Percentiles rank a stretch among this genome's conserved stretches.
phyloP scores from a whole-genome alignment of 2,888 invertebrate species.

The Papilio gigon region DNA sequence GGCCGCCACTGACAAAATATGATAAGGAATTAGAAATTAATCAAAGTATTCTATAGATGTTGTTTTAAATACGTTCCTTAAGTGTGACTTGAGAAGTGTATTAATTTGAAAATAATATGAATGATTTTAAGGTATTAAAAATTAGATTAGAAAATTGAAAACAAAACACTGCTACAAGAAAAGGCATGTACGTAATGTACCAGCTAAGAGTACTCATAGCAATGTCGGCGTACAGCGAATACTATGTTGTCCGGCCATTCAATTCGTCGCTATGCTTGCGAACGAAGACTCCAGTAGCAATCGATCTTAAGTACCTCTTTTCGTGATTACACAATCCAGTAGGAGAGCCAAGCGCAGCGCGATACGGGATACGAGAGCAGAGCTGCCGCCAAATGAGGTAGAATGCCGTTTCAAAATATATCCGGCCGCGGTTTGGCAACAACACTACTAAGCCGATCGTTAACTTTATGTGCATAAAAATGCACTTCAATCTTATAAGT shows the following conservation, averaged over 20 bases:
- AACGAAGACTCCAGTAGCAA: constrained; percentile 34
- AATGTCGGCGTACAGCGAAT: neutral
- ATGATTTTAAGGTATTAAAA: too few relatives aligned
- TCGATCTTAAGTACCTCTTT: constrained; percentile 40
- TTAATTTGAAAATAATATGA: too few relatives aligned
- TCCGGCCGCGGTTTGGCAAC: constrained; percentile 38
- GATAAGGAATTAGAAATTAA: constrained; percentile 14
- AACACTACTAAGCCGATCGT: constrained; percentile 29
- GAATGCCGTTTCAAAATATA: constrained; percentile 41
- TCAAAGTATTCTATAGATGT: neutral
- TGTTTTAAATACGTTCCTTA: neutral
- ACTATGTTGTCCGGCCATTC: constrained; percentile 29
- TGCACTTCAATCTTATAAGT: constrained; percentile 11
- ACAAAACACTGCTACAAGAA: too few relatives aligned
- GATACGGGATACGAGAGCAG: constrained; percentile 37
- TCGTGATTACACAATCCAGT: constrained; percentile 41
- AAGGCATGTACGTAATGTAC: neutral
- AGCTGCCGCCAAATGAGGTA: constrained; percentile 37
- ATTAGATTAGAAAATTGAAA: too few relatives aligned
- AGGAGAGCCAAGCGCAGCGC: constrained; percentile 37
- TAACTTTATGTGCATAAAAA: constrained; percentile 28
- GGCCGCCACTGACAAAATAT: constrained; percentile 86
- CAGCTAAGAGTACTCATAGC: constrained; percentile 1
- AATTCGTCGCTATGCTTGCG: constrained; percentile 30
- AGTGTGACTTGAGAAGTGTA: too few relatives aligned